Evolutionary conservation across 2,113 vertebrate genomes (phyloP).

Genomic region (Anguilla japonica): DNA sequence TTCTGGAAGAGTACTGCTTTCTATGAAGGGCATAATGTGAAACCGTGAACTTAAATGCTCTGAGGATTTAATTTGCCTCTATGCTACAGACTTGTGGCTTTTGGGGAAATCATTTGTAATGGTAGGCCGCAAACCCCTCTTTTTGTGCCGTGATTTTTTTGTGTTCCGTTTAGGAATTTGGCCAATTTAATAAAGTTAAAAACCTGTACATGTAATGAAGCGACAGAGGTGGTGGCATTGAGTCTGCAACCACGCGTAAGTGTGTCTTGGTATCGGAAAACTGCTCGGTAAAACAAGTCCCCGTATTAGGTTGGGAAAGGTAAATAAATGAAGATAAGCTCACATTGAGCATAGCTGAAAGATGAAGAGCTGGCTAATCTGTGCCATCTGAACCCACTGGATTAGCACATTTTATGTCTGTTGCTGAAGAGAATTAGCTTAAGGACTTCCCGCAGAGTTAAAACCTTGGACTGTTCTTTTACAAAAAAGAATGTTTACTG

Average conservation of each 20-base stretch:
- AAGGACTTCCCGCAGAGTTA: not conserved
- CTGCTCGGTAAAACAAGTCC: constrained; percentile 34
- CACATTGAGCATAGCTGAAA: not conserved
- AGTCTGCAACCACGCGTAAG: constrained; percentile 15
- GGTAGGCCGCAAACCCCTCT: constrained; percentile 53
- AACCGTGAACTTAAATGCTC: not conserved
- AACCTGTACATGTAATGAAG: constrained; percentile 46
- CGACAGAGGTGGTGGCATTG: constrained; percentile 14
- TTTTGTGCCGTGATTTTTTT: constrained; percentile 61
- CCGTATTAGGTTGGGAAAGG: not conserved
- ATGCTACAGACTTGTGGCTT: not conserved
- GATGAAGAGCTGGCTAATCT: constrained; percentile 7
- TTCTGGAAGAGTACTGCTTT: not conserved
- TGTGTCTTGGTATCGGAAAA: constrained; percentile 30
- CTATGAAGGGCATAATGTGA: not conserved
- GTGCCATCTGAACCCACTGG: constrained; percentile 12
- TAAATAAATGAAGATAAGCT: not conserved
- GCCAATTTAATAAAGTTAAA: constrained; percentile 73
- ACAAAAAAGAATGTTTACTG: not conserved
- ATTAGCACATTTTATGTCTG: constrained; percentile 24
- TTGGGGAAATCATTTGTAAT: constrained; percentile 37
- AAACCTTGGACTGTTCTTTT: not conserved
- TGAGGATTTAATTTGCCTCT: not conserved
- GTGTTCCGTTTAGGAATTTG: constrained; percentile 70
- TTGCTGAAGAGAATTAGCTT: not conserved